Conservation (phyloP, 2,797 vertebrate genomes). For the Gallinago nigripennis region DNA sequence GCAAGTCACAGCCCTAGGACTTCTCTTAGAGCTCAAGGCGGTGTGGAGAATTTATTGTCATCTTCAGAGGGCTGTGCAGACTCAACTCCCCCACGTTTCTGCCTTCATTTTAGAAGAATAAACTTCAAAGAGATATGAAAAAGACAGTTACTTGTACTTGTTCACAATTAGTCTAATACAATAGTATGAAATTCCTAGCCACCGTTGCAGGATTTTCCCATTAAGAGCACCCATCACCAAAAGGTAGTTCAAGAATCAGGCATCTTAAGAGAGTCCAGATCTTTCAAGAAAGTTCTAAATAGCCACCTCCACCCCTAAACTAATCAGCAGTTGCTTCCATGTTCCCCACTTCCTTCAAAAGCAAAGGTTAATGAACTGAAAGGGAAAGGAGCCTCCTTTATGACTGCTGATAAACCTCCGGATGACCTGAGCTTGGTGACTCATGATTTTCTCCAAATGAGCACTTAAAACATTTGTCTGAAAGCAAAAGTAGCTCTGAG, state of each 20-base stretch:
- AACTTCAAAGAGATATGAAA: background rate
- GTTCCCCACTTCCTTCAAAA: background rate
- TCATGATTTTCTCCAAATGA: slow-evolving; percentile 13
- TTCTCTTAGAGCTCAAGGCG: background rate
- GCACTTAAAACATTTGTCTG: background rate
- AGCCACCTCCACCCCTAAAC: background rate
- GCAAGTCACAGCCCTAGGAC: background rate
- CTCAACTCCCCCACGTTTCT: background rate
- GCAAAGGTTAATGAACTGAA: slow-evolving; percentile 20
- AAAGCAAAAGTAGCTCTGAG: background rate
- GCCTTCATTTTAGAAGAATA: background rate
- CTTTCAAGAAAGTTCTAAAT: background rate
- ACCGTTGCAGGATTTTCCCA: background rate
- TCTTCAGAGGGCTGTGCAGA: background rate
- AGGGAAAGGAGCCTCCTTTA: background rate
- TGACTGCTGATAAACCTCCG: slow-evolving; percentile 1
- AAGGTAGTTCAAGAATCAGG: background rate
- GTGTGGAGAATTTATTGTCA: background rate
- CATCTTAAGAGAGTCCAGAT: background rate
- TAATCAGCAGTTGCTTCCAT: background rate
- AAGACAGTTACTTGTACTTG: background rate
- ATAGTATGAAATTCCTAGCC: background rate
- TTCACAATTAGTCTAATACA: background rate
- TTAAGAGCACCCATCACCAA: background rate
- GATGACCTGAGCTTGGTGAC: slow-evolving; percentile 2